These are phyloP conservation scores for Drosophila paracracens DNA, from an alignment of 2,888 invertebrate genomes.

Conservation along the genomic window DNA sequence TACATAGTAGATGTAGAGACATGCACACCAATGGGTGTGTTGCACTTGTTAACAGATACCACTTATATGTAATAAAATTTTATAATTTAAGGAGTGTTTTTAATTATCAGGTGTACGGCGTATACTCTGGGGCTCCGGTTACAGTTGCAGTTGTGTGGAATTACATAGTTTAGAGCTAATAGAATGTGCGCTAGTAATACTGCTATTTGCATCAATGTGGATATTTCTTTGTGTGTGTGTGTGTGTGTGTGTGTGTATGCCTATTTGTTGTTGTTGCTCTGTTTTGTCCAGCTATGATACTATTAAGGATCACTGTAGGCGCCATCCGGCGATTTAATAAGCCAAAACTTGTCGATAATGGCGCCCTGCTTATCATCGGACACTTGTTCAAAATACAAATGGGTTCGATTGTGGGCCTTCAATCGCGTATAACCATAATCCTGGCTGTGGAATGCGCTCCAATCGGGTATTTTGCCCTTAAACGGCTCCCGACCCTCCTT, in stretches of 20 bases:
- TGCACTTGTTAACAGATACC: not conserved
- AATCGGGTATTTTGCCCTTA: slow-evolving; percentile 86
- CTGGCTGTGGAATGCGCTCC: slow-evolving; percentile 93
- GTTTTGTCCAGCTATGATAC: not conserved
- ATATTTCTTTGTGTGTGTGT: slow-evolving; percentile 16
- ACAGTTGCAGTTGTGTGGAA: slow-evolving; percentile 11
- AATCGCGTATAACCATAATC: slow-evolving; percentile 98
- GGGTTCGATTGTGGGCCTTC: slow-evolving; percentile 91
- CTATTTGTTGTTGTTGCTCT: not conserved
- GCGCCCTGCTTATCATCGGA: slow-evolving; percentile 90
- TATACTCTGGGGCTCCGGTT: slow-evolving; percentile 20
- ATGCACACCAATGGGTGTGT: not conserved
- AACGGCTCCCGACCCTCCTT: slow-evolving; percentile 93
- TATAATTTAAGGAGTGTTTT: slow-evolving; percentile 40
- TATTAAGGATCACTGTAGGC: slow-evolving; percentile 57
- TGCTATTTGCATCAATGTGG: slow-evolving; percentile 49
- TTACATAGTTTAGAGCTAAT: not conserved
- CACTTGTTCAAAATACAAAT: slow-evolving; percentile 95
- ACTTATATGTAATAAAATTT: slow-evolving; percentile 31
- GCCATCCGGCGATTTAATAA: slow-evolving; percentile 87
- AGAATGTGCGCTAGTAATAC: slow-evolving; percentile 69
- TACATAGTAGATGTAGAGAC: not conserved
- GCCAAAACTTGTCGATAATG: slow-evolving; percentile 89
- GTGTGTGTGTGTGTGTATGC: not conserved
- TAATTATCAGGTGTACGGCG: slow-evolving; percentile 13